phyloP scores from a whole-genome alignment of 2,797 vertebrate species.

The Hippoglossus hippoglossus region DNA sequence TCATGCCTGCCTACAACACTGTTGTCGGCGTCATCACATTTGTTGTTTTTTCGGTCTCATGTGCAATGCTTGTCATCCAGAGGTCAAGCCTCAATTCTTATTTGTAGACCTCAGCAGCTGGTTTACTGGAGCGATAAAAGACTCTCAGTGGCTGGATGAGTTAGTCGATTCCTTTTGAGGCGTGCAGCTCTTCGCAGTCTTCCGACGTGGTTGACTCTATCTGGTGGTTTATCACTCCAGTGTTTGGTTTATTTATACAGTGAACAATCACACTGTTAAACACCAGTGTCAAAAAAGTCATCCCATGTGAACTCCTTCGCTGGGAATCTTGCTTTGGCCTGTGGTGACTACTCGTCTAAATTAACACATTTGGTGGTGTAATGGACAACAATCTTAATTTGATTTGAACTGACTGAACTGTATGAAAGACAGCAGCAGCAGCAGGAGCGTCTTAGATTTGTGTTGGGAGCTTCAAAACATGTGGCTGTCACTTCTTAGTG shows the following conservation, averaged over 20 bases:
- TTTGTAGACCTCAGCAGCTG: slow-evolving; percentile 51
- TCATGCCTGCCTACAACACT: slow-evolving; percentile 25
- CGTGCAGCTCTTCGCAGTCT: background rate
- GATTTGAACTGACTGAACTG: slow-evolving; percentile 56
- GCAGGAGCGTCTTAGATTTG: slow-evolving; percentile 30
- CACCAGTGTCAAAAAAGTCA: slow-evolving; percentile 37
- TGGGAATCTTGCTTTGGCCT: slow-evolving; percentile 16
- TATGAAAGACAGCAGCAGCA: background rate
- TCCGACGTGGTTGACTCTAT: slow-evolving; percentile 5
- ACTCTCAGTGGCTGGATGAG: slow-evolving; percentile 11
- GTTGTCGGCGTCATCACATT: slow-evolving; percentile 43
- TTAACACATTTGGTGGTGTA: slow-evolving; percentile 50
- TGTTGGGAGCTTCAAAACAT: slow-evolving; percentile 54
- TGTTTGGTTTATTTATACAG: slow-evolving; percentile 39
- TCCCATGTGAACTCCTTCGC: slow-evolving; percentile 22
- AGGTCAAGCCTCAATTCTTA: slow-evolving; percentile 43
- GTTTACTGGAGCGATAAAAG: slow-evolving; percentile 31
- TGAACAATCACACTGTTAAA: slow-evolving; percentile 35
- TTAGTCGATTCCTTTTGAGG: slow-evolving; percentile 25
- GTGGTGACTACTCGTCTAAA: slow-evolving; percentile 58
- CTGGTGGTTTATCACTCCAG: slow-evolving; percentile 26
- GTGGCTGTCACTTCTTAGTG: slow-evolving; percentile 46
- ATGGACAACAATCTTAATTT: slow-evolving; percentile 45
- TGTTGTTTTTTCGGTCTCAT: slow-evolving; percentile 55
- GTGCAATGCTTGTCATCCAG: slow-evolving; percentile 37